A percentile compares a stretch with the other conserved stretches of the same genome.
These are phyloP conservation scores for Leptestheria dahalacensis DNA, from an alignment of 1,140 invertebrate genomes.

Conservation along the genomic window DNA sequence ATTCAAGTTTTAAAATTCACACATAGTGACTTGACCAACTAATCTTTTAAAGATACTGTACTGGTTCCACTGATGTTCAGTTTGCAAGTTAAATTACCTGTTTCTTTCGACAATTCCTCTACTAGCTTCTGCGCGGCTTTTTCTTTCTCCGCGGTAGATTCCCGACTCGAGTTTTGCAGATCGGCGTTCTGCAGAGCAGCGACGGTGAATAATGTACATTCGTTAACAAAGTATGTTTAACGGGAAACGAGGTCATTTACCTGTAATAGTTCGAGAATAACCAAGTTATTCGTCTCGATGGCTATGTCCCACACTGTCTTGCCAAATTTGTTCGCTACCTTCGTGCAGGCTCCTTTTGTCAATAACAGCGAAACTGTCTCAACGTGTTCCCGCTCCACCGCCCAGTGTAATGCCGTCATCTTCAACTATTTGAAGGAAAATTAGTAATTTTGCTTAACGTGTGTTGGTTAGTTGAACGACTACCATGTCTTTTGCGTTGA, in stretches of 20 bases:
- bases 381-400: conserved; percentile 64
- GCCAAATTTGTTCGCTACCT: conserved; percentile 60
- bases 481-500: conserved; percentile 74
- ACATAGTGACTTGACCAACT: no score
- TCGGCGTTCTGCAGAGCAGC: not conserved
- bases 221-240: no score
- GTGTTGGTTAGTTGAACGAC: no score
- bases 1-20: no score
- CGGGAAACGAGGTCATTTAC: conserved; percentile 28
- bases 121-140: not conserved
- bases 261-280: conserved; percentile 44
- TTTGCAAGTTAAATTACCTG: no score
- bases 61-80: no score
- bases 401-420: conserved; percentile 93
- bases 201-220: no score
- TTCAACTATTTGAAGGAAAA: conserved; percentile 36
- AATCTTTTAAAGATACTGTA: no score
- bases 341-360: conserved; percentile 50
- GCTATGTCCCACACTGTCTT: conserved; percentile 67
- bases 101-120: conserved; percentile 8
- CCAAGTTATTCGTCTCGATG: conserved; percentile 40
- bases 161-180: not conserved
- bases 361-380: conserved; percentile 52
- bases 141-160: not conserved
- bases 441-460: not conserved